Evolutionary conservation across 2,797 vertebrate genomes (phyloP), one percentile per base, ranked within the genome.

Genomic region (Paratrypauchen microcephalus): DNA sequence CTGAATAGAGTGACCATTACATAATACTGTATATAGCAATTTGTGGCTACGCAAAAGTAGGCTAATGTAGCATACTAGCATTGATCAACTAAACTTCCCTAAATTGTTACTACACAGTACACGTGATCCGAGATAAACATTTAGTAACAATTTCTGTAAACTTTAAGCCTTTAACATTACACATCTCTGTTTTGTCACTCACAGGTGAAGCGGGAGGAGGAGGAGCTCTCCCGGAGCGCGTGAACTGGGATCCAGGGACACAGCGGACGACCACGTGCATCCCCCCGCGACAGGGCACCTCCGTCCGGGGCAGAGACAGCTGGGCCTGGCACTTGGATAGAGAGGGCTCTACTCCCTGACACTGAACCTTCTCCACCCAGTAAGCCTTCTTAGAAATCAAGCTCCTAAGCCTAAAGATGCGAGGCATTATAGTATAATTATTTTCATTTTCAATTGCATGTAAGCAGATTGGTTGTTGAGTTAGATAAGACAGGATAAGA

Each of bases 291-390:
- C 97, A 99, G 39, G 96, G 94, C 56, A 87, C 79, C 15, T 93
- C 78, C 3, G 59, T 82, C 69, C 92, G 88, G 68, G 91, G 81
- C 23, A 93, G 80, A 21, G 93, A 92, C 72, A 96, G 80, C 77
- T 93, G 95, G 0, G 87, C 73, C 54, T 92, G 93, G 82, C 97
- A 99, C 80, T 77, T 89, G 0, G 93, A 86, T 71, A 99, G 78
- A 45, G 96, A 95, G 12, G 87, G 67, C 90, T 99, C 97, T 0
- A 71, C 75, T 3, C 97, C 97, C 70, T 74, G 85, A 81, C 97
- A 99, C 75, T 61, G 90, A 60, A 98, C 92, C 61, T 82, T 94
- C 88, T 98, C 95, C 71, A 98, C 92, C 97, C 97, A 99, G 90
- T 95, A 97, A 39, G 85, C 94, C 87, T 97, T 98, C 89, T 96